Base-by-base conservation (phyloP, 1,140 invertebrate species). In the Papilio machaon region DNA sequence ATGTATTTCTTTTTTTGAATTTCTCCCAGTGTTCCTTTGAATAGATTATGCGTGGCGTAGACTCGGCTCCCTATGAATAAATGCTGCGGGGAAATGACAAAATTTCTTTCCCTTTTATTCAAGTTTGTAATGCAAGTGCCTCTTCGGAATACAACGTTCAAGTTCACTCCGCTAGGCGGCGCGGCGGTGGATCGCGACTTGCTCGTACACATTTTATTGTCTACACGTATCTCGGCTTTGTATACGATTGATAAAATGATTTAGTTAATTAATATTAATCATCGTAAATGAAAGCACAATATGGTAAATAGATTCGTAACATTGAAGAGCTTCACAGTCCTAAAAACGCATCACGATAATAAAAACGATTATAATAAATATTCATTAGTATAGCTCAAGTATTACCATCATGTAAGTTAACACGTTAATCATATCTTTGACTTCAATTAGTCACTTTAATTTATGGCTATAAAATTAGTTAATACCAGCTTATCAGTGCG, bases 51-150 rank as follows among this genome's bases (percentile, higher is more conserved):
- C 75, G 75, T 77, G 75, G 52, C 75, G 75, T 60, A 60, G 52
- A 77, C 75, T 64, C 60, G 19, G 52, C 75, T 58, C 49, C 75
- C 47, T 77, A 77, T 77, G 75, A 77, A 77, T 77, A 77, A 77
- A 60, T 58, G 75, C 75, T 77, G 75, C 49, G 75, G 52, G 75
- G 75, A 77, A 77, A 77, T 77, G 75, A 77, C 75, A 77, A 77
- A 77, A 77, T 77, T 77, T 77, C 75, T 77, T 77, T 77, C 49
- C 13, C 75, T 77, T 77, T 77, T 54, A 77, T 77, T 38, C 52
- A 54, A 77, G 49, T 77, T 58, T 77, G 75, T 35, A 77, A 77
- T 77, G 75, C 75, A 77, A 77, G 75, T 77, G 75, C 75, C 75
- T 77, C 75, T 77, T 77, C 58, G 52, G 17, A 77, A 49, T 58